Base-by-base conservation (phyloP, 2,113 vertebrate genomes). In the Beaufortia kweichowensis region DNA sequence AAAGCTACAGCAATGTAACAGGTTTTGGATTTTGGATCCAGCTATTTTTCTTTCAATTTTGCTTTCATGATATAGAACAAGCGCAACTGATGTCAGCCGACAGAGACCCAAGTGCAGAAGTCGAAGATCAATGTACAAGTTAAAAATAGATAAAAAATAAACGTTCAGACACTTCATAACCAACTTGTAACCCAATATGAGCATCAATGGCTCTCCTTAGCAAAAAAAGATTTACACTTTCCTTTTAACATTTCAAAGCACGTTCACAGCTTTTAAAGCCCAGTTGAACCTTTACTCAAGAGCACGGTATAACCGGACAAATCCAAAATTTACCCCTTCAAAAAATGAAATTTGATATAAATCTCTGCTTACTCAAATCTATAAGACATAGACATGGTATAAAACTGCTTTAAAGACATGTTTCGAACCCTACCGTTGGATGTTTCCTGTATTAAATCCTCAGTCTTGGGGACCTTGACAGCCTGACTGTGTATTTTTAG, bases 401-500 rank as follows among this genome's bases (percentile, higher is more conserved):
- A 24, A 29, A 76, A 23, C n/a, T 1, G 1, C 29, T 71, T 73
- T 64, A 21, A 71, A 72, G 21, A 28, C 7, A 59, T 1, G 9
- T 61, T 41, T 39, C 61, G 21, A 67, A 53, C 39, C 75, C 43
- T 74, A 81, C 69, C 79, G 53, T 81, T 53, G 17, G 69, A 77
- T 55, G 62, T 62, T 59, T 55, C 6, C 10, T 6, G 48, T 28
- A 50, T 41, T 78, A 70, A 82, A 79, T 82, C 76, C 76, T n/a
- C 24, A 12, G 65, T 26, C 71, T 61, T 31, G 35, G 28, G 28
- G 65, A 78, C 19, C 24, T 57, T 48, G 46, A 29, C 31, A 70
- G 76, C 39, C 67, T 76, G 76, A 56, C 53, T 28, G 41, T 11
- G 60, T 84, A 83, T 79, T 81, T 79, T 81, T 75, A 78, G 82